Evolutionary conservation across 2,797 vertebrate genomes (phyloP).

Genomic region (Sebastes taczanowskii): DNA sequence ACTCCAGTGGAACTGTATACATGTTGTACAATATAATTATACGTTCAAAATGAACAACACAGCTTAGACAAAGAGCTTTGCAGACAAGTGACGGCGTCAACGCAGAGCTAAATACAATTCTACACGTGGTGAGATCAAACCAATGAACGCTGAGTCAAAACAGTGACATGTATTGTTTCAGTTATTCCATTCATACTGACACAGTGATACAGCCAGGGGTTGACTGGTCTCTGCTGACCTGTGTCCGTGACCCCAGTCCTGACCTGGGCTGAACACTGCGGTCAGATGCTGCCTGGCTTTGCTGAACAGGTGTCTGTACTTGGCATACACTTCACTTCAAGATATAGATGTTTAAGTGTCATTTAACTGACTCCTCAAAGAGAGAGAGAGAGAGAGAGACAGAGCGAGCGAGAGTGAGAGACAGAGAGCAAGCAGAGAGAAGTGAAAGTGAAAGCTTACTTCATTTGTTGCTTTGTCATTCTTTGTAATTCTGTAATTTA

Average conservation of each 20-base stretch:
- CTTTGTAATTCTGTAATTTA: neutral
- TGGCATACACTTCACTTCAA: neutral
- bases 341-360: neutral
- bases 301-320: neutral
- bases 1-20: conserved; percentile 29
- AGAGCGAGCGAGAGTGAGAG: neutral
- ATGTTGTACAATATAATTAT: conserved; percentile 36
- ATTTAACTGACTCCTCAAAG: neutral
- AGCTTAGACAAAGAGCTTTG: conserved; percentile 6
- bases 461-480: neutral
- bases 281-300: neutral
- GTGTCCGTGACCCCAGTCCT: neutral
- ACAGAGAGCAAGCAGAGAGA: too few relatives aligned
- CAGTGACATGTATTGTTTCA: neutral
- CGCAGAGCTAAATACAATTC: neutral
- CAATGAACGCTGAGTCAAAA: neutral
- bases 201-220: neutral
- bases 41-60: neutral
- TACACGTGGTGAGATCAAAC: neutral
- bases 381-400: neutral
- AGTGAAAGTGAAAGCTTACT: neutral
- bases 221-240: neutral
- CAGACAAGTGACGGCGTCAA: neutral
- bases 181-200: neutral
- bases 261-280: neutral